These are phyloP conservation scores for Diachasma alloeum DNA, from an alignment of 1,140 invertebrate species.

Conservation along the genomic window DNA sequence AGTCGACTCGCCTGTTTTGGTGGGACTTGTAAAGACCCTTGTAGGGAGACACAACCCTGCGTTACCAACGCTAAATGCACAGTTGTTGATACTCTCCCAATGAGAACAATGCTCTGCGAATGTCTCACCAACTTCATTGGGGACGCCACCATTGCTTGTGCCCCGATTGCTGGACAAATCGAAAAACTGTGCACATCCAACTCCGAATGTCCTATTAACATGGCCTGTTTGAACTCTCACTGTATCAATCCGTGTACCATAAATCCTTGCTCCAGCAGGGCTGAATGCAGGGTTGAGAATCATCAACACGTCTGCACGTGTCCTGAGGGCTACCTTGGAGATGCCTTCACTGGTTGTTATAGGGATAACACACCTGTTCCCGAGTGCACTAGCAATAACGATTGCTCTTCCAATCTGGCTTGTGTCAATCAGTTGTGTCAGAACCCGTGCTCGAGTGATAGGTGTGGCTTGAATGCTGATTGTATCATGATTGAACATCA, in stretches of 20 bases:
- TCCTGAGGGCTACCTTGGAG: constrained; percentile 76
- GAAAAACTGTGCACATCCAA: constrained; percentile 75
- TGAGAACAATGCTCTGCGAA: constrained; percentile 87
- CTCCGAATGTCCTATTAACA: constrained; percentile 72
- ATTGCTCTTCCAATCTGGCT: constrained; percentile 78
- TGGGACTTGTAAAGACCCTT: constrained; percentile 84
- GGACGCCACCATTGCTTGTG: constrained; percentile 84
- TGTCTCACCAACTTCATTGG: constrained; percentile 83
- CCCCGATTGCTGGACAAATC: constrained; percentile 55
- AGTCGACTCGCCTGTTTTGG: constrained; percentile 84
- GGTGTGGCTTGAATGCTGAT: constrained; percentile 81
- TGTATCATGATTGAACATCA: constrained; percentile 78
- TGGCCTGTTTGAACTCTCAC: constrained; percentile 76
- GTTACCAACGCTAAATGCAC: constrained; percentile 80
- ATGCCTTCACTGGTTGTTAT: constrained; percentile 83
- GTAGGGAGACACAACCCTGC: constrained; percentile 80
- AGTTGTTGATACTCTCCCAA: constrained; percentile 84
- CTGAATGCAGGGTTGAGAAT: constrained; percentile 78
- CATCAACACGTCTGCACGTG: constrained; percentile 83
- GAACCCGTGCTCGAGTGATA: constrained; percentile 81
- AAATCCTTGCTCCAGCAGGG: constrained; percentile 81
- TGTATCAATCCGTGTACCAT: constrained; percentile 82
- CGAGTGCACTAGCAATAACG: constrained; percentile 75
- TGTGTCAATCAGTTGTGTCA: constrained; percentile 82
- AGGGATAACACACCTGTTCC: constrained; percentile 66